Evolutionary conservation across 2,888 invertebrate species (phyloP), one percentile per base, ranked within the genome.

Genomic region (Diploptera punctata): DNA sequence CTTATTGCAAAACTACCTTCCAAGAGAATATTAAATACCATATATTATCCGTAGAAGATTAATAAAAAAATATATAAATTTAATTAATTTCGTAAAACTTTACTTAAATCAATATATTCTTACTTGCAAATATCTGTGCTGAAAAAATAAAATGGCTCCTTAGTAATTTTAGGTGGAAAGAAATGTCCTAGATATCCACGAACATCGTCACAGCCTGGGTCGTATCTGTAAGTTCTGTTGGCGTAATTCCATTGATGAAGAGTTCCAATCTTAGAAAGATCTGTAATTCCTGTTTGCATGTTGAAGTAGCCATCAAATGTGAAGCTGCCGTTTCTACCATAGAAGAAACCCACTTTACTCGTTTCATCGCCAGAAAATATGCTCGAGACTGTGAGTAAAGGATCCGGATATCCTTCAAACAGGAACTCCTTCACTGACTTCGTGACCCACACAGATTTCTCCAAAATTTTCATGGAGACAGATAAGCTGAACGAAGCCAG

Each of bases 301-400:
- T 93, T 93, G 79, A 90, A 90, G 62, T 88, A 84, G 0, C 95
- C 95, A 73, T 94, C 94, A 57, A 90, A 91, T 0, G 84, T 85
- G 1, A 87, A 82, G 0, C 93, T 92, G 73, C 90, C 91, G 80
- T 95, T 96, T 78, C 94, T 61, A 10, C 80, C 85, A 77, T 94
- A 95, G 82, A 97, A 96, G 90, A 95, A 92, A 13, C 93, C 97
- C 80, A 97, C 95, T 79, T 87, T 88, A 79, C 95, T 95, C 0
- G 76, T 71, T 3, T 80, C 79, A 16, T 54, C 24, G 21, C 52
- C 52, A 1, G 29, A 9, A n/a, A 44, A 21, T 1, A 18, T 43
- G 21, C n/a, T 21, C 1, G 43, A 47, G 21, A 71, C 7, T 44
- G 89, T 87, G 71, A 96, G 86, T 68, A 95, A 81, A 0, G 88